Conservation (phyloP, 1,140 invertebrate genomes). For the Gonatopus flavifemur region DNA sequence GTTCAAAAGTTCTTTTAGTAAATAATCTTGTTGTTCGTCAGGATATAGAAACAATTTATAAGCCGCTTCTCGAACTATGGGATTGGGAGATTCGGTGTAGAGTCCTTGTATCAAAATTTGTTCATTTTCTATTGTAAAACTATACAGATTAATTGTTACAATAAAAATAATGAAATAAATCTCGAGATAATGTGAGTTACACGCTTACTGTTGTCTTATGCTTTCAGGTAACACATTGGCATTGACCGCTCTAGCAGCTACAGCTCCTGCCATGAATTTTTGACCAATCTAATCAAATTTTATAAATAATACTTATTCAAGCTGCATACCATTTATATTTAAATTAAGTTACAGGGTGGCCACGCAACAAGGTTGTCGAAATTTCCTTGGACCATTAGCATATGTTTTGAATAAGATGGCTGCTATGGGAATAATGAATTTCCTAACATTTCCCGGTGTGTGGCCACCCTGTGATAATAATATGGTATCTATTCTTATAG, state of each 20-base stretch:
- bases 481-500: not conserved
- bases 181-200: not conserved
- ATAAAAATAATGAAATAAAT: not conserved
- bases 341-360: too few relatives aligned
- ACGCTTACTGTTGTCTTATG: constrained; percentile 74
- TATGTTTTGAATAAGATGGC: too few relatives aligned
- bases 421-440: too few relatives aligned
- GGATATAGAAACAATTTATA: constrained; percentile 86
- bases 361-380: too few relatives aligned
- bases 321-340: too few relatives aligned
- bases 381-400: too few relatives aligned
- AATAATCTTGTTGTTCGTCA: constrained; percentile 73
- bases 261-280: constrained; percentile 78
- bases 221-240: constrained; percentile 69
- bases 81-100: constrained; percentile 79
- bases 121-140: constrained; percentile 74
- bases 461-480: too few relatives aligned
- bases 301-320: constrained; percentile 2
- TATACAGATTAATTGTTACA: constrained; percentile 42
- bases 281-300: constrained; percentile 73
- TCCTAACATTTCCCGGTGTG: too few relatives aligned
- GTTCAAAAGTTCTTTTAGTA: constrained; percentile 73
- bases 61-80: constrained; percentile 80
- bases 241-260: constrained; percentile 67
- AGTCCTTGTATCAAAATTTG: constrained; percentile 76